Evolutionary conservation across 35 echinoderm and acorn worm species (phyloP).

Genomic region (Ptychodera flava): DNA sequence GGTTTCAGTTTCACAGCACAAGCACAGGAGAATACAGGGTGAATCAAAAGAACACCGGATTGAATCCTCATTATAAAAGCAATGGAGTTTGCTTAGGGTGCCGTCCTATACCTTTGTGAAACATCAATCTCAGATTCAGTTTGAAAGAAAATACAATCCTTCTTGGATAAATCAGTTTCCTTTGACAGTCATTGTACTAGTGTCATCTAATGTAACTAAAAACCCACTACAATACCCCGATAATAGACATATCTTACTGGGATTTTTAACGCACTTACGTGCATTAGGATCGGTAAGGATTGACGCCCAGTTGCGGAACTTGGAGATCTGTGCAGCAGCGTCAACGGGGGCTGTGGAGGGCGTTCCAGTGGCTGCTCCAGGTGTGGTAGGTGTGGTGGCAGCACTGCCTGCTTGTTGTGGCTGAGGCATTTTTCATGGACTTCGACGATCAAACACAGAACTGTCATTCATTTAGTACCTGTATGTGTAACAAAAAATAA

Average conservation of each 20-base stretch:
- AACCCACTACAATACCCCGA: too few species aligned
- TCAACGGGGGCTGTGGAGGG: constrained; percentile 29
- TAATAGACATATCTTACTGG: neutral
- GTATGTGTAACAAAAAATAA: neutral
- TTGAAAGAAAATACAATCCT: too few species aligned
- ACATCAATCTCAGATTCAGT: too few species aligned
- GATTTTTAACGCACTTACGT: constrained; percentile 37
- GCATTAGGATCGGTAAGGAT: constrained; percentile 71
- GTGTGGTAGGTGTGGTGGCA: neutral
- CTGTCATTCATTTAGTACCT: neutral
- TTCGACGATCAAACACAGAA: neutral
- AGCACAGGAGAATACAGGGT: too few species aligned
- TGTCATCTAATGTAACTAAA: too few species aligned
- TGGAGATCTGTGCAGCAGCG: constrained; percentile 44
- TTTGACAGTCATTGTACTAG: too few species aligned
- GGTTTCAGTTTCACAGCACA: neutral
- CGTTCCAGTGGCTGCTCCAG: constrained; percentile 11
- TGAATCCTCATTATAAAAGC: too few species aligned
- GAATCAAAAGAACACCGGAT: too few species aligned
- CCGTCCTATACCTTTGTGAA: too few species aligned
- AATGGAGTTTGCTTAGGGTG: too few species aligned
- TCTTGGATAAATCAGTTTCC: too few species aligned
- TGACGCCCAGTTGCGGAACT: constrained; percentile 86
- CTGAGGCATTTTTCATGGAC: neutral
- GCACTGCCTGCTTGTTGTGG: too few species aligned